Evolutionary conservation across 2,888 invertebrate species (phyloP), one percentile per base, ranked within the genome.

Genomic region (Cheiracanthium punctorium): DNA sequence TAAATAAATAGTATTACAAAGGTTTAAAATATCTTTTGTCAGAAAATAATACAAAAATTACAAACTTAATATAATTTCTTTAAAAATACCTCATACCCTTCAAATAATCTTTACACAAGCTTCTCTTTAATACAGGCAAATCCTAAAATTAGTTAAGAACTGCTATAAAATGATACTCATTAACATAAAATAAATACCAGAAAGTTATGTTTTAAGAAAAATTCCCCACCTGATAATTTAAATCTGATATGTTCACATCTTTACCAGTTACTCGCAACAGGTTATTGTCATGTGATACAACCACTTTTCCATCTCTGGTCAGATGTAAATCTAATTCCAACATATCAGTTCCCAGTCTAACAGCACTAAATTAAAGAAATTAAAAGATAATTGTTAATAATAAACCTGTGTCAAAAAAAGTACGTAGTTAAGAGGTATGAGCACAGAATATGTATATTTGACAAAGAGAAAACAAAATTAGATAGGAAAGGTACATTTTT

Each of bases 291-390:
- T 95, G 95, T n/a, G 93, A 93, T 12, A 95, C 94, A 24, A 95
- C 94, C 14, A 89, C 88, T 90, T 94, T 91, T 5, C 93, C 93
- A 91, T 95, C 94, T 89, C 91, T 93, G 0, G 94, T 94, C 84
- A 95, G 90, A 72, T 94, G 94, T 90, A 94, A 94, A 90, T 95
- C 95, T 64, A 95, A 90, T 90, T 95, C 95, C 87, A 95, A 90
- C 94, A 95, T 94, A 89, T 95, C 93, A 17, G 94, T 94, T 12
- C 94, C 94, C 52, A 79, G 71, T 30, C 67, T 81, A 1, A 93
- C 91, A 2, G 94, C 94, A 91, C 94, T 94, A 90, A 70, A 80
- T 64, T 58, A 24, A 24, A n/a, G 58, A 58, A 5, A 58, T 58
- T 37, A 37, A 37, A 37, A 37, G 7, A 37, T 7, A 37, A 7